Percentiles rank a stretch among this genome's conserved stretches.
These are phyloP conservation scores for Diadegma fenestrale DNA, from an alignment of 2,888 invertebrate genomes.

Conservation along the genomic window DNA sequence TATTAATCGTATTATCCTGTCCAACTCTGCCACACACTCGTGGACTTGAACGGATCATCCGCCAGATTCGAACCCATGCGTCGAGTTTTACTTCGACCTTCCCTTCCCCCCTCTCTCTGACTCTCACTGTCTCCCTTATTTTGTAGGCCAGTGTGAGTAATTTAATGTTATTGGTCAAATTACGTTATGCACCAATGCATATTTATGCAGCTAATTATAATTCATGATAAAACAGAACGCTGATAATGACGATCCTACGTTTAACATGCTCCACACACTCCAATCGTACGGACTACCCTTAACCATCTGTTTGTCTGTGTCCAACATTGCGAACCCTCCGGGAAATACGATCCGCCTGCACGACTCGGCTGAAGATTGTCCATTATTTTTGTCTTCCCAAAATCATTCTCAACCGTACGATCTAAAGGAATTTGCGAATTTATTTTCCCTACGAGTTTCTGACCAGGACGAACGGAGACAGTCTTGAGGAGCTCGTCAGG, in stretches of 20 bases:
- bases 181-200: conserved; percentile 84
- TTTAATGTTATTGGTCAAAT: conserved; percentile 85
- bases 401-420: neutral
- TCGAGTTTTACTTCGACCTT: conserved; percentile 25
- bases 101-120: neutral
- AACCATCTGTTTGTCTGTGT: conserved; percentile 1
- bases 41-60: conserved; percentile 57
- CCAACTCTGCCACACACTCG: conserved; percentile 66
- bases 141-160: conserved; percentile 77
- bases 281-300: conserved; percentile 37
- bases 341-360: conserved; percentile 25
- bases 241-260: conserved; percentile 79
- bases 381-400: conserved; percentile 20
- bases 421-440: neutral
- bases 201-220: conserved; percentile 84
- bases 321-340: conserved; percentile 3
- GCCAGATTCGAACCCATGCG: conserved; percentile 42
- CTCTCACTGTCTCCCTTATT: neutral
- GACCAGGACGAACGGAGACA: neutral
- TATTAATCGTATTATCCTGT: conserved; percentile 84
- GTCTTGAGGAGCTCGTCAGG: conserved; percentile 19
- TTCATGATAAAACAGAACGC: conserved; percentile 82
- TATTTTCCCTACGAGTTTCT: neutral
- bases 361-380: neutral
- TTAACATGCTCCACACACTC: conserved; percentile 66